Percentiles rank a stretch among this genome's conserved stretches.
phyloP scores from a whole-genome alignment of 2,797 vertebrate genomes.

The Champsocephalus gunnari region DNA sequence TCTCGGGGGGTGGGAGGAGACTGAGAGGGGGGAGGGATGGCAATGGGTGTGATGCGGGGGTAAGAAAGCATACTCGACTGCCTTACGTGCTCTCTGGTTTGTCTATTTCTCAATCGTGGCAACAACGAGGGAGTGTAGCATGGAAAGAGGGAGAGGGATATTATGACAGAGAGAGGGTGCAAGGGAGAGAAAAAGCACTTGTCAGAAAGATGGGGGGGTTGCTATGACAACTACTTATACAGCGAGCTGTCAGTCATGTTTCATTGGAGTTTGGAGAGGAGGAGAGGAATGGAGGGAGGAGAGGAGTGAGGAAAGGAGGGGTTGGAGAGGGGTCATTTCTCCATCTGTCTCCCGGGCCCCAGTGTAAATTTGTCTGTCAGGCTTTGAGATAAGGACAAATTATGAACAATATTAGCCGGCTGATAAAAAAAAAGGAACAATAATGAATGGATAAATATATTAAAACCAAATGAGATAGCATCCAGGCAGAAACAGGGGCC shows the following conservation, averaged over 20 bases:
- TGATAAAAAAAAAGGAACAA: conserved; percentile 81
- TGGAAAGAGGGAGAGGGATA: conserved; percentile 51
- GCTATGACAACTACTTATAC: conserved; percentile 88
- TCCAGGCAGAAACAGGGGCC: conserved; percentile 78
- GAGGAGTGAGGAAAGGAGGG: conserved; percentile 62
- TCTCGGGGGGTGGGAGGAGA: conserved; percentile 56
- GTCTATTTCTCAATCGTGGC: conserved; percentile 59
- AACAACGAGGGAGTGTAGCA: conserved; percentile 50
- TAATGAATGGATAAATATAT: conserved; percentile 85
- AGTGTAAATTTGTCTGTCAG: conserved; percentile 84
- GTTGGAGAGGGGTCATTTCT: conserved; percentile 78
- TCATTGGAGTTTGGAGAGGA: conserved; percentile 76
- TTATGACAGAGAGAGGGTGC: conserved; percentile 70
- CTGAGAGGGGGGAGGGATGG: conserved; percentile 15
- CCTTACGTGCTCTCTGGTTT: conserved; percentile 58
- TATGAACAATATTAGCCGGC: conserved; percentile 85
- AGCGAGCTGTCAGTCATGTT: conserved; percentile 84
- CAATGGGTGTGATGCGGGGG: conserved; percentile 27
- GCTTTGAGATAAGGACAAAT: conserved; percentile 84
- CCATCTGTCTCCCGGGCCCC: conserved; percentile 78
- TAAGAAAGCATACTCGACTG: conserved; percentile 44
- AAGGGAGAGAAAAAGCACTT: conserved; percentile 68
- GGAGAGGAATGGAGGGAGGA: conserved; percentile 59
- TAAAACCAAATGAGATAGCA: conserved; percentile 83
- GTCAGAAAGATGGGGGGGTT: conserved; percentile 83